Percentiles rank a stretch among this genome's conserved stretches.
Evolutionary conservation across 2,888 invertebrate genomes (phyloP).

Genomic region (Pandemis corylana): DNA sequence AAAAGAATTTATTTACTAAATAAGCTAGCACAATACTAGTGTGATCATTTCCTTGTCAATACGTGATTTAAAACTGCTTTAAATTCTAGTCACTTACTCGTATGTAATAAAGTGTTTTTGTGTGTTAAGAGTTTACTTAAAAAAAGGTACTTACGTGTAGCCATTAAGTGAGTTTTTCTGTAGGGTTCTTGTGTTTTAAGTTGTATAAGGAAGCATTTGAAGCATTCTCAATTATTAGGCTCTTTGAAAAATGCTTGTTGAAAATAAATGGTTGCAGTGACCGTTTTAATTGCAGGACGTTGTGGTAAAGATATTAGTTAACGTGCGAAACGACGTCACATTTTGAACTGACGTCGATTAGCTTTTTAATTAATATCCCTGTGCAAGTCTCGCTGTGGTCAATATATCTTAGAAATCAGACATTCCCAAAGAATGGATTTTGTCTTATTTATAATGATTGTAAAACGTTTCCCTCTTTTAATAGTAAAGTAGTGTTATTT

Average conservation of each 20-base stretch:
- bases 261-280: not conserved
- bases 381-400: not conserved
- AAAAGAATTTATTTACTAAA: slow-evolving; percentile 26
- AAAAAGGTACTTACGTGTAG: not conserved
- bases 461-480: not conserved
- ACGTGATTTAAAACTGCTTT: slow-evolving; percentile 39
- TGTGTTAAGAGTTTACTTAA: slow-evolving; percentile 11
- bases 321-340: not conserved
- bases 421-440: not conserved
- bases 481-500: not conserved
- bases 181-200: not conserved
- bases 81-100: slow-evolving; percentile 34
- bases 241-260: not conserved
- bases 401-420: not conserved
- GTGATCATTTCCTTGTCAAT: slow-evolving; percentile 28
- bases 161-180: not conserved
- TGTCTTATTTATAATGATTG: not conserved
- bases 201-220: not conserved
- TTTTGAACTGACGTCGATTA: not conserved
- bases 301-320: not conserved
- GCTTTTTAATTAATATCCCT: not conserved
- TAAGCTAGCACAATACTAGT: slow-evolving; percentile 34
- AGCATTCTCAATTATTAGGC: not conserved
- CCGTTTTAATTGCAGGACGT: not conserved
- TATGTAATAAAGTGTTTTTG: slow-evolving; percentile 30